Evolutionary conservation across 2,113 vertebrate genomes (phyloP).

Genomic region (Daphoenositta chrysoptera): DNA sequence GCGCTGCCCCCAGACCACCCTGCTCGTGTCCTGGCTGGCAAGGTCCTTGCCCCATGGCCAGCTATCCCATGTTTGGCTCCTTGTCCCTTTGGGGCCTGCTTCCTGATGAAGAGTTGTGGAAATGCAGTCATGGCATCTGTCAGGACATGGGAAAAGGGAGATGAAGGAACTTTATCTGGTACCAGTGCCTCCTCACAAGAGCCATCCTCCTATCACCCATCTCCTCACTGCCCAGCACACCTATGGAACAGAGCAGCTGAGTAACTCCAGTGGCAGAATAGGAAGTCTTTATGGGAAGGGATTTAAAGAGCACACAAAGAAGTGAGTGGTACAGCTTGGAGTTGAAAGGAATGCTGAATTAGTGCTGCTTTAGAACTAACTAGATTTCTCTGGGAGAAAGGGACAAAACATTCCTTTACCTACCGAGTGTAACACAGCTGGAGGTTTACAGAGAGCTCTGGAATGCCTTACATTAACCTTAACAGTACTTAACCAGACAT

Average conservation of each 20-base stretch:
- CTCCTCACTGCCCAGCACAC: neutral
- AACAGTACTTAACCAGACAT: no score
- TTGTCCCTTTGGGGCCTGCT: no score
- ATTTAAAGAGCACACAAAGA: neutral
- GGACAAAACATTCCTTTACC: neutral
- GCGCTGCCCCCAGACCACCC: neutral
- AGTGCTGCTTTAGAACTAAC: neutral
- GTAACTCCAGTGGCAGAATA: neutral
- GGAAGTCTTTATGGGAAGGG: neutral
- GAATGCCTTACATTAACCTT: neutral
- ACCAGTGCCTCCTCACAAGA: neutral
- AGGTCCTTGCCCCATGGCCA: neutral
- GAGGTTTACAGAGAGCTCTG: no score
- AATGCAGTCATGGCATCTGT: neutral
- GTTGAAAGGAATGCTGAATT: neutral
- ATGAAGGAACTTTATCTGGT: accelerated
- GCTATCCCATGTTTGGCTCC: neutral
- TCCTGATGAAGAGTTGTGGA: neutral
- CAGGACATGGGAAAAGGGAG: neutral
- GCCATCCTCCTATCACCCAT: neutral
- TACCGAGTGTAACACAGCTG: accelerated
- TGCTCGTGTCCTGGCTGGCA: accelerated
- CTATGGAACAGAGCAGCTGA: neutral
- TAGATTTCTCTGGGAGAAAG: neutral
- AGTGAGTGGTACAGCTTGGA: neutral